Base-by-base conservation (phyloP, 2,113 vertebrate genomes). In the Brachirus orientalis region DNA sequence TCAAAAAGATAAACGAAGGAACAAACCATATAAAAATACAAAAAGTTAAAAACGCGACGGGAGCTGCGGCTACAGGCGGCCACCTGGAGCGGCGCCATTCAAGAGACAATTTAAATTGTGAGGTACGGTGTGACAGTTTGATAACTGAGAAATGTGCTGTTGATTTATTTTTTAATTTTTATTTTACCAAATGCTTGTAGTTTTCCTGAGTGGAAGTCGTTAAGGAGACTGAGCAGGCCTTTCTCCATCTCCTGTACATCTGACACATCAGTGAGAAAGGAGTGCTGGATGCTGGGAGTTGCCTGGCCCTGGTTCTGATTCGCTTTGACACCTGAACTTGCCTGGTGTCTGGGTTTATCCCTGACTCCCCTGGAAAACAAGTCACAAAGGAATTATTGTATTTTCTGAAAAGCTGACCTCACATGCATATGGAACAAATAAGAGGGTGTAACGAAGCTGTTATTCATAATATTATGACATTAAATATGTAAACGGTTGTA, bases 241-340 rank as follows among this genome's bases (percentile, higher is more conserved):
- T 95, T 96, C 86, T 99, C 98, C 98, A 99, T 99, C 85, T 99
- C 97, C 77, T 99, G 97, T 0, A 99, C 97, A 12, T 99, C 98
- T 0, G 97, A 99, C 8, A 99, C 97, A 8, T 99, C 97, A 0
- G 97, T 99, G 70, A 99, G 95, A 71, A 99, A 99, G 14, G 97
- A 96, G 89, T 99, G 98, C 82, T 98, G 96, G 79, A 95, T 95
- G 80, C 92, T 94, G 0, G 95, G 92, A 1, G 94, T 91, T 1
- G 94, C 61, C 79, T 95, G 95, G 8, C 92, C 92, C 89, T 83
- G 96, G 92, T 0, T 90, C 82, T 81, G 95, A 85, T 0, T 90
- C 46, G 80, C 82, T 91, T 84, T 88, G 0, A 28, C 56, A 5
- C 69, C 62, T 1, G 11, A 2, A 9, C 75, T 82, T 14, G 12